Evolutionary conservation across 2,888 invertebrate genomes (phyloP).

Genomic region (Pocota personata): DNA sequence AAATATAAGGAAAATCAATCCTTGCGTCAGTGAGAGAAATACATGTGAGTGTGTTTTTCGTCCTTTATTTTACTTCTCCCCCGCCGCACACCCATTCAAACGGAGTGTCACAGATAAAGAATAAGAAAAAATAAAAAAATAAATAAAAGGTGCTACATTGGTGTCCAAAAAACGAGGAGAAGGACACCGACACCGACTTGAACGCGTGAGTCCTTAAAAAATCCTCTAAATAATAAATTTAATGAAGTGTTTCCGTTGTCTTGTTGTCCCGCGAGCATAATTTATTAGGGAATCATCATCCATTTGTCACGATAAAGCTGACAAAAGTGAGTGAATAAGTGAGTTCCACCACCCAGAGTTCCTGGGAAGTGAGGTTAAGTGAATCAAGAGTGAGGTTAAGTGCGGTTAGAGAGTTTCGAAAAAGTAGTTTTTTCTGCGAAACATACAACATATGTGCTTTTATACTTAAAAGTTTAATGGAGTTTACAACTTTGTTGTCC

Average conservation of each 20-base stretch:
- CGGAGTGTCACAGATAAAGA: conserved; percentile 28
- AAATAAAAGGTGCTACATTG: conserved; percentile 47
- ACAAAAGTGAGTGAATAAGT: conserved; percentile 14
- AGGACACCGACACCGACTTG: background rate
- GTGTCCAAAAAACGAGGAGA: background rate
- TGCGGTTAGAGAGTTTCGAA: conserved; percentile 44
- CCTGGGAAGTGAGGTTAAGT: conserved; percentile 14
- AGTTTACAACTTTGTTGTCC: conserved; percentile 66
- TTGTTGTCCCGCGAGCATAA: conserved; percentile 49
- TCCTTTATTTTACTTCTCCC: background rate
- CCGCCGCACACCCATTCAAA: background rate
- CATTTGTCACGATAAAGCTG: conserved; percentile 41
- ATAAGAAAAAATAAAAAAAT: conserved; percentile 19
- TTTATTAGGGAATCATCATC: conserved; percentile 60
- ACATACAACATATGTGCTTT: background rate
- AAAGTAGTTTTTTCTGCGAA: background rate
- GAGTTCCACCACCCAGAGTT: background rate
- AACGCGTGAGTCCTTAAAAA: conserved; percentile 36
- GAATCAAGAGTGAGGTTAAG: conserved; percentile 64
- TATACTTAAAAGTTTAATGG: conserved; percentile 65
- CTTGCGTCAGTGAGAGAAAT: conserved; percentile 16
- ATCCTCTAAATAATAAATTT: conserved; percentile 66
- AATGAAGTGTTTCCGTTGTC: conserved; percentile 51
- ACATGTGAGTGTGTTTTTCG: conserved; percentile 18
- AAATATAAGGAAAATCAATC: conserved; percentile 40